These are phyloP conservation scores for Drosophila melanosoma DNA, from an alignment of 2,888 invertebrate genomes.

Conservation along the genomic window DNA sequence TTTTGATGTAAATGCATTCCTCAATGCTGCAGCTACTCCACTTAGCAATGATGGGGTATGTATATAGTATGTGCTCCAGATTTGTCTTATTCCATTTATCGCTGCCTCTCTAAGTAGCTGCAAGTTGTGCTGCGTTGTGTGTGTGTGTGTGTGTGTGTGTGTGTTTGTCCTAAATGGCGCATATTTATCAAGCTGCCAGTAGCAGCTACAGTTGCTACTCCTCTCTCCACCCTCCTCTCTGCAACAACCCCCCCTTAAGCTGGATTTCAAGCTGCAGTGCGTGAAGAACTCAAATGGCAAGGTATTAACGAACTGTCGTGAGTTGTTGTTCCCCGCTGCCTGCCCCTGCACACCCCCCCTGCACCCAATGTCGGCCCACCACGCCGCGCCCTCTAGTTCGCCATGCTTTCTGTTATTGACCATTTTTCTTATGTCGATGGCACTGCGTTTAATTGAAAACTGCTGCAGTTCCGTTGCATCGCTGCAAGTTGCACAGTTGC, in stretches of 20 bases:
- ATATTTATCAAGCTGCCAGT: constrained; percentile 75
- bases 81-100: constrained; percentile 60
- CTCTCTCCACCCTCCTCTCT: too few relatives aligned
- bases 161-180: constrained; percentile 73
- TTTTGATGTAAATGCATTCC: constrained; percentile 85
- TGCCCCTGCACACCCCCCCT: background rate
- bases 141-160: constrained; percentile 68
- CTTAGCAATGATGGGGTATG: constrained; percentile 12
- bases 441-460: constrained; percentile 84
- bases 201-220: constrained; percentile 26
- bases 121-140: constrained; percentile 61
- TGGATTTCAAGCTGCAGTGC: constrained; percentile 64
- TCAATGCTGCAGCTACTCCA: constrained; percentile 67
- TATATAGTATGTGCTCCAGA: constrained; percentile 65
- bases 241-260: constrained; percentile 21
- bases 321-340: constrained; percentile 30
- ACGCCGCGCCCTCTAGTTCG: constrained; percentile 16
- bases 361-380: constrained; percentile 2
- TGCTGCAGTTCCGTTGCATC: constrained; percentile 63
- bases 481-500: constrained; percentile 29
- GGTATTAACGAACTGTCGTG: constrained; percentile 82
- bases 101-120: constrained; percentile 68
- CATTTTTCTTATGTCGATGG: constrained; percentile 75
- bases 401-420: constrained; percentile 33
- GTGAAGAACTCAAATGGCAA: constrained; percentile 82